Percentiles rank a stretch among this genome's conserved stretches.
These are phyloP conservation scores for Bellardia pandia DNA, from an alignment of 2,888 invertebrate species.

Conservation along the genomic window DNA sequence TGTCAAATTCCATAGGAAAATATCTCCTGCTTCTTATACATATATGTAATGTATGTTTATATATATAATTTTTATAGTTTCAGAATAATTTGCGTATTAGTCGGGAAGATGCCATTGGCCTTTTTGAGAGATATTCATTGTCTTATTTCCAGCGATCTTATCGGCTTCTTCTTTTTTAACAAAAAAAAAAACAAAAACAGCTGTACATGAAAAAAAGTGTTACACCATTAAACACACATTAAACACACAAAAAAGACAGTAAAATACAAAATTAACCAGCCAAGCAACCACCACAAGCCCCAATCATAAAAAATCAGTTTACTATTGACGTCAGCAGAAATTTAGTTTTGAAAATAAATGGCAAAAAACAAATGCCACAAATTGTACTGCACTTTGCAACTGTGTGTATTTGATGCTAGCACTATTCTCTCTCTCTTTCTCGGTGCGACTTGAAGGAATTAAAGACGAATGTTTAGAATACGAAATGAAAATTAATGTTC, in stretches of 20 bases:
- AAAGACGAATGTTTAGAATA: constrained; percentile 59
- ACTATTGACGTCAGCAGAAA: constrained; percentile 57
- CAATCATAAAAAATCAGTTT: neutral
- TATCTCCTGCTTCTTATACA: too few relatives aligned
- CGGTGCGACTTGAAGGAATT: constrained; percentile 26
- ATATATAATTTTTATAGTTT: too few relatives aligned
- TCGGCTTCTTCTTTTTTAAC: too few relatives aligned
- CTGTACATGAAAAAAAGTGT: too few relatives aligned
- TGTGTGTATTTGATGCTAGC: neutral
- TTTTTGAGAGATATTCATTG: too few relatives aligned
- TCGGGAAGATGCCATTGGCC: too few relatives aligned
- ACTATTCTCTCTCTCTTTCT: neutral
- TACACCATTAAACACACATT: too few relatives aligned
- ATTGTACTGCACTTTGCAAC: constrained; percentile 47
- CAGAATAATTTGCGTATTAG: too few relatives aligned
- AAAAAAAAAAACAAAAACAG: too few relatives aligned
- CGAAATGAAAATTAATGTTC: constrained; percentile 63
- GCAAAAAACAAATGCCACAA: constrained; percentile 58
- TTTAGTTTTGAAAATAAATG: constrained; percentile 2
- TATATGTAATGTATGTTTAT: too few relatives aligned
- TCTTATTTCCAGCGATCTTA: too few relatives aligned
- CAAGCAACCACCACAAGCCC: neutral
- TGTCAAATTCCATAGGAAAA: too few relatives aligned
- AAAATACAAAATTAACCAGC: constrained; percentile 3
- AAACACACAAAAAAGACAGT: neutral